Percentiles rank a stretch among this genome's conserved stretches.
Evolutionary conservation across 2,113 vertebrate genomes (phyloP).

Genomic region (Cyanistes caeruleus): DNA sequence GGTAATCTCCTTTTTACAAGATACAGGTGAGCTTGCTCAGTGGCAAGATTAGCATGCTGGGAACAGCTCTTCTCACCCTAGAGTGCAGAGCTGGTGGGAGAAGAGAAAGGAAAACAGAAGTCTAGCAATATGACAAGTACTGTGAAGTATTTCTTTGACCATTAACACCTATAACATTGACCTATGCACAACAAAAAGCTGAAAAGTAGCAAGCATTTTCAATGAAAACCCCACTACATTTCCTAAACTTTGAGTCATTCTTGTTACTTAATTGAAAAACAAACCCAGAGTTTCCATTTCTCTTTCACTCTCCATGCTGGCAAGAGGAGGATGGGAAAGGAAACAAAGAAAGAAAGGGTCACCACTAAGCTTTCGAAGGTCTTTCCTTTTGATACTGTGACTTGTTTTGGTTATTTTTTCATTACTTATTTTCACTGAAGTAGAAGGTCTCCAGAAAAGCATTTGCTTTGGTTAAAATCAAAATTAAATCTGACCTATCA

Average conservation of each 20-base stretch:
- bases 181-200: neutral
- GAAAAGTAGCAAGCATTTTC: neutral
- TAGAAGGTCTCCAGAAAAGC: slow-evolving; percentile 14
- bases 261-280: slow-evolving; percentile 11
- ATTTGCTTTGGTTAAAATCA: slow-evolving; percentile 35
- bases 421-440: slow-evolving; percentile 23
- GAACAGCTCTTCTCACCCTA: neutral
- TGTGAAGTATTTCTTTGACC: neutral
- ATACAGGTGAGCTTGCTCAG: neutral
- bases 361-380: slow-evolving; percentile 11
- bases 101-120: neutral
- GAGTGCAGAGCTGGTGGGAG: neutral
- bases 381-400: slow-evolving; percentile 24
- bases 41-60: neutral
- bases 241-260: slow-evolving; percentile 7
- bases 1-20: neutral
- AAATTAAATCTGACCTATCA: slow-evolving; percentile 20
- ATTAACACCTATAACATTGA: neutral
- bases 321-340: slow-evolving; percentile 19
- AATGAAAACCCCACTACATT: neutral
- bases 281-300: neutral
- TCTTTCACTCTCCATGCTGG: neutral
- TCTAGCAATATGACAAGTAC: neutral
- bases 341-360: slow-evolving; percentile 16
- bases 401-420: slow-evolving; percentile 43